Evolutionary conservation across 2,888 invertebrate species (phyloP), one percentile per base, ranked within the genome.

Genomic region (Brenthis daphne): DNA sequence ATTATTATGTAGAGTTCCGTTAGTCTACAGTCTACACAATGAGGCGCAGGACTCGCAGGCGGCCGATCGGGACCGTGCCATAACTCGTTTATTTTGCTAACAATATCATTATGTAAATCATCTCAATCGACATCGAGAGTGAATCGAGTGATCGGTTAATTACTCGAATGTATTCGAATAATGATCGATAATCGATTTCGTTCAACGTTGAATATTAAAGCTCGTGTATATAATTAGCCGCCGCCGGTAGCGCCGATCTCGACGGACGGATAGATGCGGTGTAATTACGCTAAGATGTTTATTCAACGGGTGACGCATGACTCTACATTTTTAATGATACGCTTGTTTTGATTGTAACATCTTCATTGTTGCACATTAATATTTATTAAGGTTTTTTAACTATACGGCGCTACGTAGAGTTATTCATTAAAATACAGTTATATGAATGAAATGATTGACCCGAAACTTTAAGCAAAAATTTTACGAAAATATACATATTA

Each of bases 91-190:
- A 84, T 72, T 86, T 85, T 83, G 86, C 83, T 87, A 89, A 89
- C 89, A 88, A 89, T 86, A 82, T 85, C 85, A 86, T 89, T 89
- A 90, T 88, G 89, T 83, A 85, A 86, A 89, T 87, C 72, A 68
- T 74, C 73, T 82, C 82, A 78, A 73, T 78, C 77, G 85, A 84
- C 79, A 88, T 80, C 83, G 85, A 89, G 83, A 89, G 87, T 88
- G 85, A 80, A 79, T 77, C 80, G 79, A 82, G 82, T 82, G 85
- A 86, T 84, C 82, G 79, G 82, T 80, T 86, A 82, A 85, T 86
- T 82, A 79, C 80, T 73, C 68, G 68, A 65, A 65, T 68, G 58
- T 67, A 66, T 70, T 63, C 66, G 70, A 67, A 68, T 72, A 72
- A 69, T 71, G 60, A 70, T 68, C 55, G 65, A 65, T 61, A 71